Evolutionary conservation across 2,888 invertebrate species (phyloP), one percentile per base, ranked within the genome.

Genomic region (Oscheius sp.): DNA sequence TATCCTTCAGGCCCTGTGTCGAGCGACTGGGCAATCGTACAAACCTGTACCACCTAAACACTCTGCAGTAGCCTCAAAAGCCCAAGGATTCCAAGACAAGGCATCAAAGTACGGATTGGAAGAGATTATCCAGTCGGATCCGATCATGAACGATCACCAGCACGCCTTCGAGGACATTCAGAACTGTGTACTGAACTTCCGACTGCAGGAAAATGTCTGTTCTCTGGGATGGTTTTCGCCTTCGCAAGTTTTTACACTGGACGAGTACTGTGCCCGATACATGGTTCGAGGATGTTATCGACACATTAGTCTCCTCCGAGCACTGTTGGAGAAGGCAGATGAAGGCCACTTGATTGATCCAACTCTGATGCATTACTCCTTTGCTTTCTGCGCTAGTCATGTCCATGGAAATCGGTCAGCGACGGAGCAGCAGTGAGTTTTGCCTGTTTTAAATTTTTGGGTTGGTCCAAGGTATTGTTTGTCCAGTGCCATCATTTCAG

Each of bases 171-270:
- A 94, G 90, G 92, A 93, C 79, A 92, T 99, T 72, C 99, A 99
- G 91, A 94, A 94, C 73, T 92, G 95, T 77, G 95, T 97, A 1
- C 92, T 99, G 85, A 96, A 97, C 90, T 98, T 95, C 91, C 93
- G 99, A 87, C 92, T 99, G 79, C 95, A 94, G 90, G 99, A 99
- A 91, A 96, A 96, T n/a, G 98, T 96, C 90, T 96, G 96, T 89
- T 98, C 97, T 76, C 91, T 99, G 93, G 99, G 99, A 84, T 99
- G 99, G 99, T 98, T 99, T 91, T 97, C 97, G 87, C 98, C 99
- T 0, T 98, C 98, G 0, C 99, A 99, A 92, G 94, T 98, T 71
- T 99, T 98, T 91, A 96, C 97, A 11, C 91, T 99, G 85, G 99
- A 99, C 90, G 96, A 96, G 90, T 96, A 99, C 91, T 97, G 96